Evolutionary conservation across 2,797 vertebrate species (phyloP), one percentile per base, ranked within the genome.

Genomic region (Sternotherus odoratus): DNA sequence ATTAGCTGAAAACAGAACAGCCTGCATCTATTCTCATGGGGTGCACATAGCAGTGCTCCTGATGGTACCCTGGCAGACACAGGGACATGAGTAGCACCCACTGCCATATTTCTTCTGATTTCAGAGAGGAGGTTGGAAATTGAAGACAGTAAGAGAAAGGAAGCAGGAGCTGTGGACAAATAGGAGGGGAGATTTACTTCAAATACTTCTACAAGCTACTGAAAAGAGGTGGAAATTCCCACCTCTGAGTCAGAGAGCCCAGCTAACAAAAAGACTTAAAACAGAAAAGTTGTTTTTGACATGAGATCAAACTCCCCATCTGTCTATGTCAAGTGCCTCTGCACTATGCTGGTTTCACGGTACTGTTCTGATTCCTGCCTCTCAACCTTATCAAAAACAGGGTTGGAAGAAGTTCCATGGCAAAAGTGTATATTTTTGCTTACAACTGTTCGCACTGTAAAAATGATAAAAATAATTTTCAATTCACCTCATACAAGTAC

Each of bases 61-160:
- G 28, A 60, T 30, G 30, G 8, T 60, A 8, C 57, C 8, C 30
- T 51, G n/a, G 7, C 2, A 79, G 30, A 46, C 19, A 50, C 1
- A 0, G 5, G 21, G 21, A 24, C 21, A 15, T 3, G 21, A 88
- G 30, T 2, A 23, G 33, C 7, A 43, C 12, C 2, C 2, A 46
- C 8, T 74, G 5, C 1, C 3, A 78, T 33, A 60, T 16, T 1
- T 85, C 2, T 28, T 82, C 9, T 43, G 5, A 39, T 69, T 39
- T 23, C 39, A 4, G 26, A 33, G 12, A 75, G 69, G 16, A 88
- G 51, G 1, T 0, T 43, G 19, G 11, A 87, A 91, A 91, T 85
- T 5, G 33, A 57, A 51, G 23, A 79, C 63, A 84, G 54, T 1
- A 11, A 43, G 39, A 75, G 12, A 89, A 85, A 87, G 13, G 30